Base-by-base conservation (phyloP, 2,888 invertebrate species). In the Caenorhabditis becei region DNA sequence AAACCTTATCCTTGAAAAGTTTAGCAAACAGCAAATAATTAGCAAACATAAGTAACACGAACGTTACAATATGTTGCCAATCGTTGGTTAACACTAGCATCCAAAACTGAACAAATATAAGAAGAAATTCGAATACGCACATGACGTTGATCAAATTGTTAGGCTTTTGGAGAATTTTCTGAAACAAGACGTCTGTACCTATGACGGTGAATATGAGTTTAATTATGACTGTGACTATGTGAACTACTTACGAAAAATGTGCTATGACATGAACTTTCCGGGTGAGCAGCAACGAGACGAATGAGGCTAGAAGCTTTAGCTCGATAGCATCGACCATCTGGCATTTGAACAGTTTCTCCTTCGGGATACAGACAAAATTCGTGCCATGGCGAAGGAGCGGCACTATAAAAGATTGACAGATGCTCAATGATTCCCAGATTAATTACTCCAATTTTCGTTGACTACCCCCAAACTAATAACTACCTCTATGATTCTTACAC, bases 21-120 rank as follows among this genome's bases (percentile, higher is more conserved):
- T 96, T 96, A 92, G 96, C 97, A 54, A 97, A 93, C 0, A 96
- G 95, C 90, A 95, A 95, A 92, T 97, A 96, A 92, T 97, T 97
- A 83, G 95, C 95, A 91, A 96, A 94, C 41, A 97, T 93, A 58
- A 97, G 93, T 78, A 96, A 93, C 5, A 95, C 94, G 88, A 96
- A 93, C 1, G 97, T 95, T 58, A 97, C 92, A 79, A 96, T 94
- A 91, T 96, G 95, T 92, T 97, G 95, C 97, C 97, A 98, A 87
- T 96, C 95, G 47, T 94, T 93, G 18, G 95, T 94, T 83, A 95
- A 94, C 87, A 95, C 93, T 14, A 97, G 92, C 37, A 96, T 93
- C 66, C 94, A 94, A 77, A 97, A 93, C 92, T 97, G 95, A 32
- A 84, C 77, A 26, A 85, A 82, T 18, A 91, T 89, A 28, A 91